Base-by-base conservation (phyloP, 2,113 vertebrate genomes). In the Thalassarche chlororhynchos region DNA sequence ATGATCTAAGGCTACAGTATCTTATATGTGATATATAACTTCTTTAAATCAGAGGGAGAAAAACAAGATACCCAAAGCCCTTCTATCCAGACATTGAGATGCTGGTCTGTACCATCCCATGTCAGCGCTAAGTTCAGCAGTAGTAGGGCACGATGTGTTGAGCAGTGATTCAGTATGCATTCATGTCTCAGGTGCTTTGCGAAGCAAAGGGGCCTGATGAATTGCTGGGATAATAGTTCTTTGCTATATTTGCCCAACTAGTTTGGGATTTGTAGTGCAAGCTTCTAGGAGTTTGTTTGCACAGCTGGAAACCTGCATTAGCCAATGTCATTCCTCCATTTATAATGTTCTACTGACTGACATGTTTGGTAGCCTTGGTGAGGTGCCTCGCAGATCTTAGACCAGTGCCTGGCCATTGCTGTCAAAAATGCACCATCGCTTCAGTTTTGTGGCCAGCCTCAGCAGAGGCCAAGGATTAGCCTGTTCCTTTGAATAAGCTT, bases 271-370 rank as follows among this genome's bases (percentile, higher is more conserved):
- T 86, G 74, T 76, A 77, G 82, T 36, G 29, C 32, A 46, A 51
- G 42, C 60, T 81, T 77, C 51, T 65, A 83, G 68, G 75, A 75
- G 29, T 90, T 81, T 96, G 87, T 96, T 97, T 96, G 94, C 66
- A 96, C 95, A 97, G 95, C 95, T 96, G 95, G 94, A 92, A 83
- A 34, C 32, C 75, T 88, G 64, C 64, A 31, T 90, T 75, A 88
- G 79, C 62, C 71, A 78, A 38, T 2, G 4, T 31, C 93, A 51
- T 93, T 64, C 62, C 62, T 91, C 62, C 87, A 62, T 95, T 94
- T 83, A 62, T 91, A 90, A 75, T 5, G 38, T 80, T 49, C 92
- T 68, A 18, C 60, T 76, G 69, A 72, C 66, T 95, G 93, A 77
- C 49, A 18, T 36, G 71, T 88, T 92, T 93, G 92, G 83, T 90